Evolutionary conservation across 1,140 invertebrate genomes (phyloP), one percentile per base, ranked within the genome.

Genomic region (Ridgeia piscesae): DNA sequence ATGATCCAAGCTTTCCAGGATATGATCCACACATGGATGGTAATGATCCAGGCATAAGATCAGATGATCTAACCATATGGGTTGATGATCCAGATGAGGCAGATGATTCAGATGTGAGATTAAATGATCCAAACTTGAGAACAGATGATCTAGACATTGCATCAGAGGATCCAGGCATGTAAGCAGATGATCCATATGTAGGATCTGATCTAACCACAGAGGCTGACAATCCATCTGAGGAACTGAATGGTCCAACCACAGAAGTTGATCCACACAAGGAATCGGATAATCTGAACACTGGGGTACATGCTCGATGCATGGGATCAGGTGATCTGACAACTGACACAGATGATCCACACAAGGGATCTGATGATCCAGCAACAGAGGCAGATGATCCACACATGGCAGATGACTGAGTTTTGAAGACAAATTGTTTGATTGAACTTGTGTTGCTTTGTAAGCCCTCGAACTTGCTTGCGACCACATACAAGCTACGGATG

Each of bases 381-480:
- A 35, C 6, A 33, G 35, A 42, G 91, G 88, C 89, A 42, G 31
- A 92, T 91, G 42, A 90, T 89, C 2, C 89, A 34, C 34, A 91
- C 89, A 34, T 77, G 50, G 48, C 6, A 92, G 33, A 33, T 88
- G 34, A 34, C 34, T 89, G 50, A 92, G 48, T 88, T 89, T 58
- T 89, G 0, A 35, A 34, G n/a, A 34, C 35, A 88, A 92, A 58
- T 88, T 89, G n/a, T 58, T 88, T 50, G 31, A 88, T 92, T 34
- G 35, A 50, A 88, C 33, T 33, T 34, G 91, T 33, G 88, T 58
- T 88, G 88, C 88, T 91, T 31, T 35, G 35, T 77, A 91, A 35
- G 93, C 97, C 96, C 94, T 97, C 96, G 96, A 98, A 98, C 95
- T 98, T 98, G 1, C 97, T 97, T 33, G 97, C 98, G 93, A 97